A percentile compares a stretch with the other conserved stretches of the same genome.
These are phyloP conservation scores for Leptonema lineaticorne DNA, from an alignment of 1,140 invertebrate genomes.

Conservation along the genomic window DNA sequence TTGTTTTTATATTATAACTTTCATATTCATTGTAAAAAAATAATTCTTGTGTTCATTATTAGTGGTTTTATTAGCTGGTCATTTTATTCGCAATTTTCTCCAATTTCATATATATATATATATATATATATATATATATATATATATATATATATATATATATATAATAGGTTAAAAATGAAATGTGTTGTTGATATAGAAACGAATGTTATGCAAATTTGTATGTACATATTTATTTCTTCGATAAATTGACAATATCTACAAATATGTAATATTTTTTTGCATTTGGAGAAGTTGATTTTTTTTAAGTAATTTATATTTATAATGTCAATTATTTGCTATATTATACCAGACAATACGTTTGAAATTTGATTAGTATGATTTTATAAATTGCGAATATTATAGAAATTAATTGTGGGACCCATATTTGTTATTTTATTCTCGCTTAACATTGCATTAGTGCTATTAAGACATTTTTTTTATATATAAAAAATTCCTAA, in stretches of 20 bases:
- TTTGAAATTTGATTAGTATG: background rate
- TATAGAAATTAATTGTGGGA: background rate
- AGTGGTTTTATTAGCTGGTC: too few species aligned
- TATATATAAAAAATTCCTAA: too few species aligned
- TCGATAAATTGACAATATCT: too few species aligned
- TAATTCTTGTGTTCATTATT: too few species aligned
- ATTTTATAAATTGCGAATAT: background rate
- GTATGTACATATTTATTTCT: background rate
- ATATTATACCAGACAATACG: background rate
- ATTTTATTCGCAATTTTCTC: too few species aligned
- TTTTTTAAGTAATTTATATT: too few species aligned
- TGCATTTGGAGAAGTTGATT: too few species aligned
- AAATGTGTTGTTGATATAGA: background rate
- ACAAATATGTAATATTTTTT: too few species aligned
- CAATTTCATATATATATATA: background rate
- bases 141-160: background rate
- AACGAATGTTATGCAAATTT: background rate
- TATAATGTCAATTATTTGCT: background rate
- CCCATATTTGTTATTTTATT: too few species aligned
- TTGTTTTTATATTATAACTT: constrained; percentile 2
- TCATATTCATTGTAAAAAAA: background rate
- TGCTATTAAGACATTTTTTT: too few species aligned
- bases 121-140: background rate
- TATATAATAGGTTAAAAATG: constrained; percentile 1
- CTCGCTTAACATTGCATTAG: too few species aligned